Evolutionary conservation across 2,888 invertebrate species (phyloP), one percentile per base, ranked within the genome.

Genomic region (Drosophila rellima): DNA sequence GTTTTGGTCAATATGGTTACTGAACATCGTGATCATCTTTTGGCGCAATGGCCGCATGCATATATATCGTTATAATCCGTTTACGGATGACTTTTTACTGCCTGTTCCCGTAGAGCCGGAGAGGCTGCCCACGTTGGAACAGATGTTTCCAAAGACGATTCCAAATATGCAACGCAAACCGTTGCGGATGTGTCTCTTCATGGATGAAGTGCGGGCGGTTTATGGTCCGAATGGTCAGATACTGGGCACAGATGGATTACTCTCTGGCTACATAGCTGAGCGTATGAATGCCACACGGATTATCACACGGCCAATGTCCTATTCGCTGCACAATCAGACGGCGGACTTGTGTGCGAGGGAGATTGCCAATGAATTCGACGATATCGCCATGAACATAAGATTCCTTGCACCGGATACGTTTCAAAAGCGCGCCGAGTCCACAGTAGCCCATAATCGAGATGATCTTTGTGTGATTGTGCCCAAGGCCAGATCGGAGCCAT

Each of bases 401-500:
- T 94, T 94, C 45, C 89, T 94, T 4, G 93, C 94, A 59, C 92
- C 93, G 51, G 74, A 80, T 0, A 92, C 93, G 0, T 94, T 93
- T 72, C 92, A 93, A 15, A 93, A 93, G 1, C 93, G 92, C 52
- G 93, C 94, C 15, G 95, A 95, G 62, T 92, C 92, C 2, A 94
- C 94, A 0, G 93, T 93, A 52, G 94, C 94, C 2, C 90, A 94
- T 6, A 91, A 85, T 10, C 93, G 94, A 67, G 94, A 95, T 68
- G 93, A 93, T 78, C 77, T 95, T 10, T 94, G 94, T 81, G 94
- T 94, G 54, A 73, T 95, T 26, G 92, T 94, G 6, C 93, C 94
- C 60, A 94, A 94, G 74, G 92, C 94, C 0, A 88, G 89, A 10
- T 90, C 90, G n/a, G 93, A 94, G 61, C 93, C 94, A 0, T 92